A percentile compares a stretch with the other conserved stretches of the same genome.
phyloP scores from a whole-genome alignment of 2,888 invertebrate genomes.

The Icerya purchasi region DNA sequence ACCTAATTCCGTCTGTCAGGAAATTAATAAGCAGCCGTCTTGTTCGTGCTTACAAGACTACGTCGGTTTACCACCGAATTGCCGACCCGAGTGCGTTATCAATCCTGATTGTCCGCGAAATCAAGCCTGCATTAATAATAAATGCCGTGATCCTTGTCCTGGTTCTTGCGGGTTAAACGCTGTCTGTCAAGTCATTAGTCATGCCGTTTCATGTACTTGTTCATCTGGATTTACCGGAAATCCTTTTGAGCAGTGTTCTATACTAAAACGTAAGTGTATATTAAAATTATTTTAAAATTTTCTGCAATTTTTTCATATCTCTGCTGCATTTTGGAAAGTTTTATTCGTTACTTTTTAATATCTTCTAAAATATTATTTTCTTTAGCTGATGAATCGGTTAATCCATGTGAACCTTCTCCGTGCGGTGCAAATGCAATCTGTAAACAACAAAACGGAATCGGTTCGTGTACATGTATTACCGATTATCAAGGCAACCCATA shows the following conservation, averaged over 20 bases:
- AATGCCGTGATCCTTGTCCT: slow-evolving; percentile 61
- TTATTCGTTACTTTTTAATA: background rate
- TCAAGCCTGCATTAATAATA: slow-evolving; percentile 56
- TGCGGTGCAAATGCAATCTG: slow-evolving; percentile 70
- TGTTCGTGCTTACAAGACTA: slow-evolving; percentile 59
- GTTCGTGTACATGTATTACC: slow-evolving; percentile 56
- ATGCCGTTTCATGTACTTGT: slow-evolving; percentile 63
- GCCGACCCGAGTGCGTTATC: slow-evolving; percentile 60
- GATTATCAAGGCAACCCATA: slow-evolving; percentile 49
- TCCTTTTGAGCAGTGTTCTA: slow-evolving; percentile 56
- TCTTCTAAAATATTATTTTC: background rate
- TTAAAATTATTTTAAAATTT: too few relatives aligned
- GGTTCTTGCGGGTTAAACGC: slow-evolving; percentile 61
- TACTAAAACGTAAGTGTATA: slow-evolving; percentile 33
- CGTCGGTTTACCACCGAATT: slow-evolving; percentile 57
- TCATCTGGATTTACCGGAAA: slow-evolving; percentile 53
- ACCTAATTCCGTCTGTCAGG: slow-evolving; percentile 50
- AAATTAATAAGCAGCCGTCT: slow-evolving; percentile 36
- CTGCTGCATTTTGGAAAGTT: too few relatives aligned
- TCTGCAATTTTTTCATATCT: too few relatives aligned
- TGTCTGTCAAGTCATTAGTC: slow-evolving; percentile 55
- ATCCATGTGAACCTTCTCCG: slow-evolving; percentile 35
- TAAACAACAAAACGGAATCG: slow-evolving; percentile 51
- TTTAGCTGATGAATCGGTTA: slow-evolving; percentile 9
- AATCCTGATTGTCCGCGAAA: slow-evolving; percentile 58